Conservation (phyloP, 2,113 vertebrate species). For the Rattus norvegicus region GRCr8 NC_086033.1:87946001-87946500, state of each 20-base stretch:
- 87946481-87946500: slow-evolving; percentile 59
- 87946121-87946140: neutral
- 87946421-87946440: slow-evolving; percentile 51
- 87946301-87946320: neutral
- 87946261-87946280: neutral
- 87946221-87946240: neutral
- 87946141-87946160: too few species aligned
- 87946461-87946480: slow-evolving; percentile 44
- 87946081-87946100: neutral
- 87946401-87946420: slow-evolving; percentile 40
- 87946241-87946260: neutral
- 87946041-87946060: neutral
- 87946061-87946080: neutral
- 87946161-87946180: neutral
- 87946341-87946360: neutral
- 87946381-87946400: slow-evolving; percentile 41
- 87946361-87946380: neutral
- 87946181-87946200: neutral
- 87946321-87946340: neutral
- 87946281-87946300: neutral
- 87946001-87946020: neutral
- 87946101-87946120: neutral
- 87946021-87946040: neutral
- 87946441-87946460: slow-evolving; percentile 28
- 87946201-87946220: neutral